Evolutionary conservation across 1,140 invertebrate genomes (phyloP), one percentile per base, ranked within the genome.

Genomic region (Copidosoma floridanum): DNA sequence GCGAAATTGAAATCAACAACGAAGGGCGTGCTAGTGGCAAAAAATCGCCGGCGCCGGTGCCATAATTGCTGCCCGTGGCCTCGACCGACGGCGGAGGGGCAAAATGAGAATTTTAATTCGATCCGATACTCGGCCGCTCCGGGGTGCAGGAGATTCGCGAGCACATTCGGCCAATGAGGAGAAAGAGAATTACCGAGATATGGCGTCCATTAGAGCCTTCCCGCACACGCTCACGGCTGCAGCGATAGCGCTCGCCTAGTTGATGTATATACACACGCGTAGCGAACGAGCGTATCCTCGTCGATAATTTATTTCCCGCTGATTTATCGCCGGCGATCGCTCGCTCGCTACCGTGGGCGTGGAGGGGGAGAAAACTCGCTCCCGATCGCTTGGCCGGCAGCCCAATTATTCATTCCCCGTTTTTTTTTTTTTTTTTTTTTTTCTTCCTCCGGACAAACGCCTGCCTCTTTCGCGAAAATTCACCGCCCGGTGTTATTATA

Each of bases 251-350:
- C 14, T 26, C n/a, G n/a, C n/a, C n/a, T n/a, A n/a, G n/a, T n/a
- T n/a, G n/a, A n/a, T n/a, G 16, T 23, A 46, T 46, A 20, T 40
- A 40, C n/a, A n/a, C 40, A 21, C 3, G 5, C 41, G 18, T 21
- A 43, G 23, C 12, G 18, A 7, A 21, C 41, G 16, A 40, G 18
- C 18, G 29, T 48, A 21, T 24, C 29, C 12, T 29, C 53, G 24
- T 56, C 41, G 53, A 56, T 56, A 56, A 56, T 56, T 56, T 46
- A 56, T 56, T 56, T 56, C 27, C 18, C 53, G 37, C 53, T 56
- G 40, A 46, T 56, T 46, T 46, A 46, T 56, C 41, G 26, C 14
- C 20, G n/a, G 41, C n/a, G 41, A n/a, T n/a, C n/a, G n/a, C n/a
- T n/a, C n/a, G n/a, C n/a, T n/a, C n/a, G n/a, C n/a, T n/a, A n/a